These are phyloP conservation scores for Callithrix jacchus DNA, from an alignment of 2,113 vertebrate genomes.

Conservation along the genomic window DNA sequence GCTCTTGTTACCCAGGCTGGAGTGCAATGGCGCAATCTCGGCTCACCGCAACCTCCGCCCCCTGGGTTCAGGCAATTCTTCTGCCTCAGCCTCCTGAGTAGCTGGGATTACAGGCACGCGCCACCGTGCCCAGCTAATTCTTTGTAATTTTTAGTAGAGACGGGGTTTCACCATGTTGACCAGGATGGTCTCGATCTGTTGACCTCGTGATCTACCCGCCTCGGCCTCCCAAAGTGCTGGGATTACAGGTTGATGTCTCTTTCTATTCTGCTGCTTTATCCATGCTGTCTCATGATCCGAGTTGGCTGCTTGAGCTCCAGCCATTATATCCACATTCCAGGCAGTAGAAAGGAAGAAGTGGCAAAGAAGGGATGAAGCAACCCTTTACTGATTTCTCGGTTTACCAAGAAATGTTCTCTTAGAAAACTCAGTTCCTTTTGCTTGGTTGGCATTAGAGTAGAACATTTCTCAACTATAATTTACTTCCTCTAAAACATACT, in stretches of 20 bases:
- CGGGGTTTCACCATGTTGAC: too few relatives aligned
- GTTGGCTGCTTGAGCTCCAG: neutral
- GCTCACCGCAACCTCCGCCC: too few relatives aligned
- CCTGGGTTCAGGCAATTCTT: too few relatives aligned
- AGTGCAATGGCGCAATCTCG: too few relatives aligned
- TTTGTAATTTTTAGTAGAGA: too few relatives aligned
- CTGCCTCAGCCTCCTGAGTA: too few relatives aligned
- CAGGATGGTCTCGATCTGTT: too few relatives aligned
- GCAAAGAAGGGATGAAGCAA: neutral
- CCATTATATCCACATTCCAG: neutral
- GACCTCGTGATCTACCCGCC: too few relatives aligned
- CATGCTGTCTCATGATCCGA: neutral
- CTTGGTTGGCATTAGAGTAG: neutral
- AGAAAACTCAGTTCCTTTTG: neutral
- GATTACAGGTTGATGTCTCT: neutral
- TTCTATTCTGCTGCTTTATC: neutral
- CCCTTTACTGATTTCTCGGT: neutral
- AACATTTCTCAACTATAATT: neutral
- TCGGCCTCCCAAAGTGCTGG: too few relatives aligned
- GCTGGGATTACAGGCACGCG: too few relatives aligned
- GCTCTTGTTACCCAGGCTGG: too few relatives aligned
- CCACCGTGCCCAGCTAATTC: too few relatives aligned
- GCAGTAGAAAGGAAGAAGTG: neutral
- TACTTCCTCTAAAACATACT: neutral
- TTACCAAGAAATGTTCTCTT: neutral